Base-by-base conservation (phyloP, 1,140 invertebrate species). In the Drosophila pseudoananassae region DNA sequence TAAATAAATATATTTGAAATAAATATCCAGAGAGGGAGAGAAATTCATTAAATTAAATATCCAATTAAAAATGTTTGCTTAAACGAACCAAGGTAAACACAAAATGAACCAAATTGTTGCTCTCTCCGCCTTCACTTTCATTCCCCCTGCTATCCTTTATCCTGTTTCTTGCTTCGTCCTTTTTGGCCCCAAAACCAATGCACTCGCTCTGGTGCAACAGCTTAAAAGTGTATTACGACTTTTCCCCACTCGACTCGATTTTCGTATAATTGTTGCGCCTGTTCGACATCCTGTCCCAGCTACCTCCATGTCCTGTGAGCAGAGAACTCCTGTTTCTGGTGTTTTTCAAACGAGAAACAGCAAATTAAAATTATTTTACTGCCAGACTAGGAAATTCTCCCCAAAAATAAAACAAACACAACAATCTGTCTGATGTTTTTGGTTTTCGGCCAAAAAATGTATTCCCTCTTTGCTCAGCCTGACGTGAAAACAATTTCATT, bases 141-240 rank as follows among this genome's bases (percentile, higher is more conserved):
- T 55, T 15, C 25, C 27, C 23, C 56, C 56, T 17, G 15, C 23
- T 59, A 20, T 15, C n/a, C 27, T 36, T 64, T 15, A 25, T 31
- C 40, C 40, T 8, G 20, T 15, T 15, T 74, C 36, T 23, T 23
- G 51, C 27, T 17, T 45, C 49, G 36, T 50, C 47, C 27, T 55
- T 75, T 45, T 15, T 68, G 6, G 15, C 20, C 10, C 27, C 25
- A 23, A 45, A 38, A 38, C 65, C 61, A 68, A 66, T 69, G 65
- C 65, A 69, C 31, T 69, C 43, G 63, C 46, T 50, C 45, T 59
- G 70, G 68, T 87, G 82, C 81, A 85, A 85, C 81, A 85, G 81
- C 82, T 85, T 77, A 81, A 77, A 80, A 81, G 77, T 74, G 77
- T 81, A 68, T 68, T 70, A 66, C 57, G 77, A 61, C 8, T 66